A percentile compares a stretch with the other conserved stretches of the same genome.
phyloP scores from a whole-genome alignment of 2,797 vertebrate species.

The Carduelis carduelis region DNA sequence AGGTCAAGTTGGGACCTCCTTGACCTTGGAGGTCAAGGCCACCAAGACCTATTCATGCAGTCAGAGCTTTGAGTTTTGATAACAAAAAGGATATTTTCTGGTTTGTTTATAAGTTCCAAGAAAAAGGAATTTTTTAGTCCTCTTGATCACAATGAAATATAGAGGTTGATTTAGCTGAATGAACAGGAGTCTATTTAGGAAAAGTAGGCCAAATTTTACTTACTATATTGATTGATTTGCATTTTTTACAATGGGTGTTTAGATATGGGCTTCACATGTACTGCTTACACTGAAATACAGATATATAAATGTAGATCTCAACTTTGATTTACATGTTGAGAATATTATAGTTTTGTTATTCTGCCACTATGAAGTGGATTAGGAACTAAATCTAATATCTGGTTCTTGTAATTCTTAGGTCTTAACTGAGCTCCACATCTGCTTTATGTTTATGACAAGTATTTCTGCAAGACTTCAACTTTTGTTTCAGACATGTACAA shows the following conservation, averaged over 20 bases:
- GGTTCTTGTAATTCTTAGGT: background rate
- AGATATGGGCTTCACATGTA: background rate
- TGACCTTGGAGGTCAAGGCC: background rate
- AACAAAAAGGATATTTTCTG: background rate
- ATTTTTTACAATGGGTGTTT: background rate
- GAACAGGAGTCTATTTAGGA: background rate
- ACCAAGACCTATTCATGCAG: background rate
- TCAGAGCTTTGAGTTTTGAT: background rate
- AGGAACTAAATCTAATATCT: background rate
- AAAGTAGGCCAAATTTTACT: background rate
- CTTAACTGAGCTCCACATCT: background rate
- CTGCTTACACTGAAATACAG: background rate
- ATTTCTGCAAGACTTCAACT: background rate
- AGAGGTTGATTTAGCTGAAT: background rate
- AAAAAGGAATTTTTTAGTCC: background rate
- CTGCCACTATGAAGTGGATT: background rate
- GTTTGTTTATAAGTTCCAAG: background rate
- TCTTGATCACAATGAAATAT: background rate
- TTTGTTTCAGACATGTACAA: background rate
- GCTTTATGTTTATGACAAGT: background rate
- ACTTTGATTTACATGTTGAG: background rate
- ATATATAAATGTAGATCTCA: background rate
- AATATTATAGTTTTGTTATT: background rate
- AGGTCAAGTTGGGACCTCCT: too few species aligned
- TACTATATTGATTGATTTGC: background rate